A percentile compares a stretch with the other conserved stretches of the same genome.
phyloP scores from a whole-genome alignment of 2,797 vertebrate genomes.

The Martes flavigula region DNA sequence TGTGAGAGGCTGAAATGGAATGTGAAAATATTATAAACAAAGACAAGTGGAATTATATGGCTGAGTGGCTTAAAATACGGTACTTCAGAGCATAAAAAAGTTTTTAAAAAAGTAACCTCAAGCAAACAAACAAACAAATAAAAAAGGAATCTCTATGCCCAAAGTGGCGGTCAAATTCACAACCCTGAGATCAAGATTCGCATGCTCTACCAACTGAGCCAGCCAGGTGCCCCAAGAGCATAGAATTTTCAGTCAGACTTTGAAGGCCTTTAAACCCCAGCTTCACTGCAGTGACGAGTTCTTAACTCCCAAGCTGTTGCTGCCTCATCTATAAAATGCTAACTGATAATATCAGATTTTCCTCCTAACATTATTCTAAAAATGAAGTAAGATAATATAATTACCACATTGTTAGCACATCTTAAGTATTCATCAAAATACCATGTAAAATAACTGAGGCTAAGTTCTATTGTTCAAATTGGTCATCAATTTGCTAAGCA shows the following conservation, averaged over 20 bases:
- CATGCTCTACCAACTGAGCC: background rate
- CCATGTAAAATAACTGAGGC: background rate
- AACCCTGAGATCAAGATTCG: background rate
- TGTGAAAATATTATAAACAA: background rate
- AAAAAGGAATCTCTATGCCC: background rate
- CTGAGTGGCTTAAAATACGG: background rate
- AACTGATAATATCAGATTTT: background rate
- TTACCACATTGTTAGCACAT: background rate
- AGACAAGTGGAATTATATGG: background rate
- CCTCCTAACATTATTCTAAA: background rate
- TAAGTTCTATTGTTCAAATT: slow-evolving; percentile 32
- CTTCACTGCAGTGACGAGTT: background rate
- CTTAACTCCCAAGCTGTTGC: background rate
- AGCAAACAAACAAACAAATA: background rate
- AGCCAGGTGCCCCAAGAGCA: background rate
- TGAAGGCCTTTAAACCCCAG: background rate
- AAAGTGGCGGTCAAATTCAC: background rate
- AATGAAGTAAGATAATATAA: background rate
- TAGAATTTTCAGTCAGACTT: background rate
- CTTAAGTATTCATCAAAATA: slow-evolving; percentile 28
- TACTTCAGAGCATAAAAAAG: background rate
- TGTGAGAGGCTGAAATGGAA: background rate
- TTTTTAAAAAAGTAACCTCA: background rate
- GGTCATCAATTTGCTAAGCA: background rate
- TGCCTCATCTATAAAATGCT: background rate